Evolutionary conservation across 1,140 invertebrate genomes (phyloP), one percentile per base, ranked within the genome.

Genomic region (Mya arenaria): DNA sequence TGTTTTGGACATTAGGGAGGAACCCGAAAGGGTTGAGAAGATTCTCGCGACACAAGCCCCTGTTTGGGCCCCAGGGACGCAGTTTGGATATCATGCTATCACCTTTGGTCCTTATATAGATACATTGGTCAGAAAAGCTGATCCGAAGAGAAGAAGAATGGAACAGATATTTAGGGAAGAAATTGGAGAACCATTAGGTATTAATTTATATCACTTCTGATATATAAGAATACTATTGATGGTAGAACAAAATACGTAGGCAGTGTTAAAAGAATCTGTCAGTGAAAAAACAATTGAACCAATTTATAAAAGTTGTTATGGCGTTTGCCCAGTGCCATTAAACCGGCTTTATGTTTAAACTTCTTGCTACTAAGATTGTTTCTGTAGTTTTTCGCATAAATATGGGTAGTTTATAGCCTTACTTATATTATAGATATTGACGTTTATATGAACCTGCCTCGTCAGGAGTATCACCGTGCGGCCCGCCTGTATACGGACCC

Each of bases 61-160:
- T 17, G 55, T 62, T 23, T 75, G 72, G 72, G 56, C 72, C 28
- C 30, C 62, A 84, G 82, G 83, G 5, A 68, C 78, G 4, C 6
- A 44, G 0, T 60, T 72, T 62, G 85, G 85, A 10, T 86, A 86
- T 56, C 85, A 86, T 63, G 68, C 48, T 0, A 17, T 86, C 0
- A 80, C 83, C 1, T 82, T 44, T 69, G 85, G 83, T 23, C 23
- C 77, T 8, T 86, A 83, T 30, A 65, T 86, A 17, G 83, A 85
- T 71, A 75, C 66, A 32, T 48, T 86, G 19, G 41, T 84, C 0
- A 23, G 55, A 32, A 84, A 83, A 44, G 83, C 41, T 1, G 85
- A 86, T 37, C 83, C 83, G 13, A 39, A 71, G 48, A 25, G 48
- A 15, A 48, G 77, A 52, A 55, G 44, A 28, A 39, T 71, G 1